phyloP scores from a whole-genome alignment of 2,888 invertebrate species.

The Diachrysia chrysitis region DNA sequence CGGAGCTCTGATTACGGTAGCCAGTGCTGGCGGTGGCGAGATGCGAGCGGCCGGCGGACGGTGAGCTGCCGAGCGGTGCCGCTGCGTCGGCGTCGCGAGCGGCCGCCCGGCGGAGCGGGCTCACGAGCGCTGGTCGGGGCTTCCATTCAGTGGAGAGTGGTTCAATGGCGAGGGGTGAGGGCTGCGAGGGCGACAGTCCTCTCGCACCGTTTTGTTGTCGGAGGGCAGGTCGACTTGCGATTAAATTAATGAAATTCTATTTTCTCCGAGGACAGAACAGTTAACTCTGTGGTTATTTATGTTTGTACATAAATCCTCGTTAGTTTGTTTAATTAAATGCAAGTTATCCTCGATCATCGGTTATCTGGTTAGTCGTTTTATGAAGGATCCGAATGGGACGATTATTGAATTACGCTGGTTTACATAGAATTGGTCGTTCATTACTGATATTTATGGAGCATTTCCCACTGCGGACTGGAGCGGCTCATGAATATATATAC shows the following conservation, averaged over 20 bases:
- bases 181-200: constrained; percentile 28
- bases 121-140: constrained; percentile 50
- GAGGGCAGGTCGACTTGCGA: constrained; percentile 66
- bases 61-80: constrained; percentile 48
- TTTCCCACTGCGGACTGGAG: constrained; percentile 10
- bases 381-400: constrained; percentile 22
- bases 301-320: constrained; percentile 54
- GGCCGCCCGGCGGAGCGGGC: constrained; percentile 37
- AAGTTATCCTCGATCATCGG: constrained; percentile 45
- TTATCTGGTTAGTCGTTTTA: constrained; percentile 29
- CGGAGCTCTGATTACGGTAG: constrained; percentile 57
- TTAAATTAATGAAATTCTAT: constrained; percentile 76
- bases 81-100: too few relatives aligned
- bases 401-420: constrained; percentile 20
- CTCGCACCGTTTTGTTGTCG: constrained; percentile 56
- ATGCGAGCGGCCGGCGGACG: constrained; percentile 41
- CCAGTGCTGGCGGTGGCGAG: constrained; percentile 8
- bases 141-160: constrained; percentile 60
- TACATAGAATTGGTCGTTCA: constrained; percentile 39
- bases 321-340: constrained; percentile 55
- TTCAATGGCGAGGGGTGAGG: constrained; percentile 44
- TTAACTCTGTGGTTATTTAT: constrained; percentile 68
- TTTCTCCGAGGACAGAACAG: constrained; percentile 61
- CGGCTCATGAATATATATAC: background rate
- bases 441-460: constrained; percentile 28